These are phyloP conservation scores for Balaenoptera acutorostrata DNA, from an alignment of 2,113 vertebrate genomes.

Conservation along the genomic window DNA sequence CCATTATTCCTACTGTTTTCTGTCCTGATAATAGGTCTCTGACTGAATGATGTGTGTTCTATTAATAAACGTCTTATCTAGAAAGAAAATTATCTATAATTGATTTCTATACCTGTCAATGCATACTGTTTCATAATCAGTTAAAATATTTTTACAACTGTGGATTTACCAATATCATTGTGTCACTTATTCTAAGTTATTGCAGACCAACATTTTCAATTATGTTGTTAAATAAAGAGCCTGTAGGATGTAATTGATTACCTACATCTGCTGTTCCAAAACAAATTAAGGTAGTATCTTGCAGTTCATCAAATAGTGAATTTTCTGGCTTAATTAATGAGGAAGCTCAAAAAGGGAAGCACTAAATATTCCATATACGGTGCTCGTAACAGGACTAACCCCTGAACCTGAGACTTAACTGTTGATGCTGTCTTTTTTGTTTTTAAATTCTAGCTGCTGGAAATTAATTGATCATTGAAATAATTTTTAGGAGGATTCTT, in stretches of 20 bases:
- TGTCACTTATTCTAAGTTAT: constrained; percentile 7
- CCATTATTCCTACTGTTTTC: background rate
- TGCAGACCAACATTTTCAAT: background rate
- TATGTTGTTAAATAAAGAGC: constrained; percentile 34
- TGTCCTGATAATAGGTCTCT: background rate
- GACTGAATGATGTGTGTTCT: background rate
- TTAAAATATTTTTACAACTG: background rate
- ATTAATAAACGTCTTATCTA: constrained; percentile 8
- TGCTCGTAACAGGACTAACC: background rate
- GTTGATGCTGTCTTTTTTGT: constrained; percentile 39
- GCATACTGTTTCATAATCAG: background rate
- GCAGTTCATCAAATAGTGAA: constrained; percentile 15
- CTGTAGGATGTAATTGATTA: constrained; percentile 30
- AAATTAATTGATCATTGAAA: constrained; percentile 53
- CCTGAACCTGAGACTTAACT: background rate
- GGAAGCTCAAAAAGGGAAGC: background rate
- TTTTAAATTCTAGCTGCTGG: constrained; percentile 59
- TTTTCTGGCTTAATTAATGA: constrained; percentile 61
- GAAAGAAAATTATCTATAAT: background rate
- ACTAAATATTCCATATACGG: background rate
- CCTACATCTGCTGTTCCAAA: constrained; percentile 15
- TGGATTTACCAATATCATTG: background rate
- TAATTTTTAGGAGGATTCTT: constrained; percentile 44
- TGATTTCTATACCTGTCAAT: background rate
- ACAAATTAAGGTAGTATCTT: constrained; percentile 31